Percentiles rank a stretch among this genome's conserved stretches.
Conservation (phyloP, 2,797 vertebrate species). For the Corythornis leucogaster region DNA sequence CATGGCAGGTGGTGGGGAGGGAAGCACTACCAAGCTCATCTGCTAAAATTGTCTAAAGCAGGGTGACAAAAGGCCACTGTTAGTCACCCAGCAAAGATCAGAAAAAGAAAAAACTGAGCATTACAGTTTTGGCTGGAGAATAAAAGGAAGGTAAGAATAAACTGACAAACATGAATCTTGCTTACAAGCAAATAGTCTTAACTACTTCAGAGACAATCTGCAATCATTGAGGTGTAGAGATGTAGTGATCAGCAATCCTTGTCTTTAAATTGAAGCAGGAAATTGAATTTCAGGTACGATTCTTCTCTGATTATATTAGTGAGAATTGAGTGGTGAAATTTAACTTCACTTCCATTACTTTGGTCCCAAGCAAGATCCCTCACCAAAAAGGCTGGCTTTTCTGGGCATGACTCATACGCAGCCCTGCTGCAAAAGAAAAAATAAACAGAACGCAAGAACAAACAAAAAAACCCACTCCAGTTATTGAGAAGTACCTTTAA, state of each 20-base stretch:
- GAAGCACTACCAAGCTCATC: not conserved
- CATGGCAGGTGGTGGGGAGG: accelerated
- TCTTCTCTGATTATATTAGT: not conserved
- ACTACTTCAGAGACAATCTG: not conserved
- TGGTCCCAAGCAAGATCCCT: not conserved
- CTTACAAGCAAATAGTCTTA: not conserved
- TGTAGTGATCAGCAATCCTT: not conserved
- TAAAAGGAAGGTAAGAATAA: not conserved
- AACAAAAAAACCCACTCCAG: not conserved
- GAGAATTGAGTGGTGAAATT: not conserved
- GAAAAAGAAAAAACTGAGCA: not conserved
- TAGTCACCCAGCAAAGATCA: not conserved
- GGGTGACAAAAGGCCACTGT: too few relatives aligned
- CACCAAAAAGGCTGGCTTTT: not conserved
- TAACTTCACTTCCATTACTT: not conserved
- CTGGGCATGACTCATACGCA: too few relatives aligned
- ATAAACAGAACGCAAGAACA: not conserved
- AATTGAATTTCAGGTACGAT: not conserved
- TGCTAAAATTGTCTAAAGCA: not conserved
- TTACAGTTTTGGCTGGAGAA: not conserved
- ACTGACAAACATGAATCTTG: not conserved
- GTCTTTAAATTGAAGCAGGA: not conserved
- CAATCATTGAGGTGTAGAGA: not conserved
- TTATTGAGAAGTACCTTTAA: not conserved
- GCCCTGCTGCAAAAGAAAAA: accelerated